These are phyloP conservation scores for Drosophila subobscura DNA, from an alignment of 1,140 invertebrate genomes.

Conservation along the genomic window DNA sequence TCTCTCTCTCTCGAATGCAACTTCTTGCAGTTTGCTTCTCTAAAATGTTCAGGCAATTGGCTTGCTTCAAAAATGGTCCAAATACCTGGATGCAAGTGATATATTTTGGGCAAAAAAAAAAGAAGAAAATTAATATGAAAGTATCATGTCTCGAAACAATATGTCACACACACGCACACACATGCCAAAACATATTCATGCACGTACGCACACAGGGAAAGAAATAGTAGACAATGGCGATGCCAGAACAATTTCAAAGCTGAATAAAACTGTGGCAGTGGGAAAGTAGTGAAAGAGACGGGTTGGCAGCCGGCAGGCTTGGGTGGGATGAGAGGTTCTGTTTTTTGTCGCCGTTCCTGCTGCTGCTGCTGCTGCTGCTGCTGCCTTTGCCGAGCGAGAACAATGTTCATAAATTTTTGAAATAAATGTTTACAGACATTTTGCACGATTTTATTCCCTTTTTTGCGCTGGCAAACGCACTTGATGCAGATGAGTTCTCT, in stretches of 20 bases:
- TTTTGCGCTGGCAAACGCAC: constrained; percentile 25
- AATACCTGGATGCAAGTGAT: too few species aligned
- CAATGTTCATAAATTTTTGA: constrained; percentile 59
- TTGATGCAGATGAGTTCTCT: constrained; percentile 51
- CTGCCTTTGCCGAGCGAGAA: constrained; percentile 29
- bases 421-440: constrained; percentile 74
- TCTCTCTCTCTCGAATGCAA: too few species aligned
- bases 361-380: not conserved
- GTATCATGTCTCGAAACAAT: constrained; percentile 72
- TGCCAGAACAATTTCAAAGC: constrained; percentile 54
- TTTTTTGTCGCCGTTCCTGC: constrained; percentile 39
- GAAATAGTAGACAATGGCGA: constrained; percentile 47
- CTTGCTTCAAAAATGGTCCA: too few species aligned
- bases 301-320: not conserved
- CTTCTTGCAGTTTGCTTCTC: too few species aligned
- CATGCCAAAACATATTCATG: constrained; percentile 12
- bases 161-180: constrained; percentile 50
- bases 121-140: constrained; percentile 13
- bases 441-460: constrained; percentile 54
- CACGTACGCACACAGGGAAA: constrained; percentile 37
- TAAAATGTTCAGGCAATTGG: too few species aligned
- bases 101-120: constrained; percentile 1
- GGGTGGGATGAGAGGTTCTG: constrained; percentile 25
- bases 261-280: constrained; percentile 29
- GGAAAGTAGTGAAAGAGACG: not conserved